Percentiles rank a stretch among this genome's conserved stretches.
Evolutionary conservation across 2,113 vertebrate species (phyloP).

Genomic region (Alethe diademata): DNA sequence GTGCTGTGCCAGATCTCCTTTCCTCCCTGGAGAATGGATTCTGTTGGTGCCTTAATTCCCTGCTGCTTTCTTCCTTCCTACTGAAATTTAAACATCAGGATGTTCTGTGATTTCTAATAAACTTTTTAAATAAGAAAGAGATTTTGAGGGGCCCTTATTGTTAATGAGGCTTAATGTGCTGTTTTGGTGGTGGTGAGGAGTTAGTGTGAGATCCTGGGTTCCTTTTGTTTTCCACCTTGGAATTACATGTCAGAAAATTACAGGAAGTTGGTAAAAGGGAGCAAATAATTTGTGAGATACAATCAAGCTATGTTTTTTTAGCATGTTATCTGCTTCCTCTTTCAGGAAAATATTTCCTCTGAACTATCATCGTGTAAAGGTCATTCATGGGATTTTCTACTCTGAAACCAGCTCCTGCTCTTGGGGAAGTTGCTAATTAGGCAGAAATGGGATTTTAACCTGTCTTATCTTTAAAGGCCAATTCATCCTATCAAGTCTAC

Average conservation of each 20-base stretch:
- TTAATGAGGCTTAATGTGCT: not conserved
- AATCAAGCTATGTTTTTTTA: constrained; percentile 1
- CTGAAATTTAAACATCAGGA: not conserved
- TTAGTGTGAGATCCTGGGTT: not conserved
- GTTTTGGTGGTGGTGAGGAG: not conserved
- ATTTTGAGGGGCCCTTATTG: not conserved
- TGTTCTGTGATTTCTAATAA: not conserved
- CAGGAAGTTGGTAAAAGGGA: constrained; percentile 16
- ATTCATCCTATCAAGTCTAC: constrained; percentile 18
- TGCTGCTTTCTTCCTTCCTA: not conserved
- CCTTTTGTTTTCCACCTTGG: not conserved
- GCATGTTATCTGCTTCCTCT: constrained; percentile 42
- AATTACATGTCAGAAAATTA: not conserved
- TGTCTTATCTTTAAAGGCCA: constrained; percentile 33
- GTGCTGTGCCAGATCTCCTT: not conserved
- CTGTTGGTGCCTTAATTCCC: not conserved
- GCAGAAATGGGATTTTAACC: constrained; percentile 25
- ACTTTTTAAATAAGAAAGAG: no score
- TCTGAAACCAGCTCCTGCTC: not conserved
- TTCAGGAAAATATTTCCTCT: constrained; percentile 37
- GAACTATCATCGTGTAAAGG: not conserved
- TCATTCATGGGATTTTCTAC: not conserved
- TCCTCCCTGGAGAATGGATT: no score
- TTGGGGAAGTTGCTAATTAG: constrained; percentile 47
- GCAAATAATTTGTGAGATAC: constrained; percentile 1